Conservation (phyloP, 2,888 invertebrate genomes). For the Drosophila vallismaia region DNA sequence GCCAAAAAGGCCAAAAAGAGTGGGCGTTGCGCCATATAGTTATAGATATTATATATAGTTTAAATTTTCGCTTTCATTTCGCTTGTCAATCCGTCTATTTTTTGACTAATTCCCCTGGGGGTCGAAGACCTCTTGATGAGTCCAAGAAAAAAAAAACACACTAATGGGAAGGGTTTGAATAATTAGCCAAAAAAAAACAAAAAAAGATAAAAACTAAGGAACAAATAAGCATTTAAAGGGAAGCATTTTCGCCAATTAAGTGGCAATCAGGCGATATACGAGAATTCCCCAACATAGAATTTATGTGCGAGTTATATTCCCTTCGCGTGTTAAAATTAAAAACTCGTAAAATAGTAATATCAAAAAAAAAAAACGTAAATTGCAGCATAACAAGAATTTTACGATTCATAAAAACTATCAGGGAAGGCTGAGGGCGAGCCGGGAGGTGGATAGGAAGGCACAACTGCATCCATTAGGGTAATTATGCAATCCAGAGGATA, state of each 20-base stretch:
- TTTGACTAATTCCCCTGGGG: slow-evolving; percentile 66
- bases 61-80: slow-evolving; percentile 38
- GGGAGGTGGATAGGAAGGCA: slow-evolving; percentile 6
- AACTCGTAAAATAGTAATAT: slow-evolving; percentile 67
- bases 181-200: slow-evolving; percentile 60
- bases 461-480: slow-evolving; percentile 20
- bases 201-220: neutral
- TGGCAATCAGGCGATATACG: slow-evolving; percentile 55
- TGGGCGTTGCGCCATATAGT: neutral
- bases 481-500: slow-evolving; percentile 33
- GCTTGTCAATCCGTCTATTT: slow-evolving; percentile 60
- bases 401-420: slow-evolving; percentile 62
- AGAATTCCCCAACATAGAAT: slow-evolving; percentile 5
- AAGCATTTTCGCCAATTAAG: slow-evolving; percentile 65
- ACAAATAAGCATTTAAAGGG: slow-evolving; percentile 8
- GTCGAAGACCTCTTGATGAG: slow-evolving; percentile 63
- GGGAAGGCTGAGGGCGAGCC: neutral
- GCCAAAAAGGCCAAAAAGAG: slow-evolving; percentile 12
- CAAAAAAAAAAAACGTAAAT: slow-evolving; percentile 57
- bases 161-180: slow-evolving; percentile 45
- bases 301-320: slow-evolving; percentile 25
- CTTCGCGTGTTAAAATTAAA: slow-evolving; percentile 67
- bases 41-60: slow-evolving; percentile 21
- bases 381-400: slow-evolving; percentile 75
- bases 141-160: slow-evolving; percentile 27